Base-by-base conservation (phyloP, 2,797 vertebrate genomes). In the Malurus splendens region DNA sequence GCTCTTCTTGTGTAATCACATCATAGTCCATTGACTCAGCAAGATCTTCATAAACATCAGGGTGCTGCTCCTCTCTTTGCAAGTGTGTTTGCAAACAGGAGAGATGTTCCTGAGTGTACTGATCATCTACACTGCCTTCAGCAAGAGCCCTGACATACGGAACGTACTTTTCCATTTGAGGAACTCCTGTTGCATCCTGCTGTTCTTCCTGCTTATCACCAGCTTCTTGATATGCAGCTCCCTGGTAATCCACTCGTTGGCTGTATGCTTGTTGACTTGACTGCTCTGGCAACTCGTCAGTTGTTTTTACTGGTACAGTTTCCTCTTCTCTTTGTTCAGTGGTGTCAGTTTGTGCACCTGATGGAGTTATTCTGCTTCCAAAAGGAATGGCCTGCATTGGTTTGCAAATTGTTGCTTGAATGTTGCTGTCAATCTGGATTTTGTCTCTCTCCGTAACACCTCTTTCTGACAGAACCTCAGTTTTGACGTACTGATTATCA, bases 1-100 rank as follows among this genome's bases (percentile, higher is more conserved):
- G 90, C 48, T 98, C 98, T 91, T 98, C 96, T 89, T 97, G 94
- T 14, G 94, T 96, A 90, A 98, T 96, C 15, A 98, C 92, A 82
- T 98, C 98, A 90, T 98, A 98, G 84, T 96, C 97, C 52, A 97
- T 93, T 57, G 98, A 97, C 67, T 98, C 98, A 18, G 93, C 86
- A 4, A 96, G 94, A 68, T 96, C 96, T 79, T 98, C 98, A 61
- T 93, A 94, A 80, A 66, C 33, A 28, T 82, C 70, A 50, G 17
- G 47, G 52, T 52, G 88, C 38, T 90, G 95, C 56, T 92, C 81
- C 25, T 86, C 90, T 60, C 75, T 79, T 93, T 90, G 50, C 25
- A 57, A 33, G 27, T 47, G 17, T 87, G 10, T 32, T 80, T 82
- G 62, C 61, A 79, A 39, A 76, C 6, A 51, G 10, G 79, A 45